Evolutionary conservation across 2,113 vertebrate species (phyloP).

Genomic region (Myotis davidii): DNA sequence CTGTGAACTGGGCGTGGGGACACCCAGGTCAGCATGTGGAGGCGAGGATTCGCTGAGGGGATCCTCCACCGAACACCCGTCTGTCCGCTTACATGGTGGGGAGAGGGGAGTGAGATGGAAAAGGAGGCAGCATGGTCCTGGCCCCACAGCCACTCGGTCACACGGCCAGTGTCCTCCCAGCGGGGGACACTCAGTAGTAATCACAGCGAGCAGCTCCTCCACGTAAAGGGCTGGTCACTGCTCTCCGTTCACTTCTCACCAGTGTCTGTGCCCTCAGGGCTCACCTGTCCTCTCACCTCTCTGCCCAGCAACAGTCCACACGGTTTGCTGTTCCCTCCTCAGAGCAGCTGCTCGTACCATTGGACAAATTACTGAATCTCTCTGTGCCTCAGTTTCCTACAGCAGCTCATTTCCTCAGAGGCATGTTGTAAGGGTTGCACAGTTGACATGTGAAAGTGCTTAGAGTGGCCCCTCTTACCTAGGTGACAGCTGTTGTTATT

Average conservation of each 20-base stretch:
- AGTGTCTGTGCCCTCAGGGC: not conserved
- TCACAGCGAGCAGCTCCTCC: not conserved
- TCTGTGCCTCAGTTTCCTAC: not conserved
- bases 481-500: not conserved
- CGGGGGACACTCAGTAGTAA: not conserved
- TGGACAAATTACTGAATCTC: not conserved
- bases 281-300: not conserved
- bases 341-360: too few species aligned
- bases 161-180: not conserved
- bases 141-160: not conserved
- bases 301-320: not conserved
- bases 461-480: rapidly evolving
- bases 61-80: not conserved
- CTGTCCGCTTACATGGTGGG: not conserved
- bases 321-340: rapidly evolving
- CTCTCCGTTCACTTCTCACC: not conserved
- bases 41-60: rapidly evolving
- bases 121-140: not conserved
- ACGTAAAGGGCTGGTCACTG: not conserved
- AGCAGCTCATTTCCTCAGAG: not conserved
- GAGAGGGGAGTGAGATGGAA: not conserved
- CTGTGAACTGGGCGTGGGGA: not conserved
- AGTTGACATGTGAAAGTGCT: not conserved
- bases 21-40: not conserved
- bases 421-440: too few species aligned